Base-by-base conservation (phyloP, 1,140 invertebrate species). In the Leptopilina clavipes region DNA sequence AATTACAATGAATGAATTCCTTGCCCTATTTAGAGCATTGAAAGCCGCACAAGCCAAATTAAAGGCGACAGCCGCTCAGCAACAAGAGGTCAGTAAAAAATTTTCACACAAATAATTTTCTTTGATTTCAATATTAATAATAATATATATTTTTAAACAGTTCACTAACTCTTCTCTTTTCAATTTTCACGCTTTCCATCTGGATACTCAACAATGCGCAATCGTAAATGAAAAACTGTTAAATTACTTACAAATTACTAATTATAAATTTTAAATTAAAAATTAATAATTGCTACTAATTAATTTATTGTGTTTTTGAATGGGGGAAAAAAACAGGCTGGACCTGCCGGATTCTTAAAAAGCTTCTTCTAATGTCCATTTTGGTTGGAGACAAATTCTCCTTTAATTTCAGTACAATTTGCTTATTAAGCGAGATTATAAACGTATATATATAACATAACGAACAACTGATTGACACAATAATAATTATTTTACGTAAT, bases 21-120 rank as follows among this genome's bases (percentile, higher is more conserved):
- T 71, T 74, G 74, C 37, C 25, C 80, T 37, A 92, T 92, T 54
- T 89, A 97, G 96, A 89, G 94, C 95, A 91, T 92, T 97, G 84
- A 96, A 96, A 92, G 94, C 95, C 90, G 94, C 94, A 93, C 96
- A 96, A 94, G 93, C 93, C 86, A 96, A 96, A 92, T 89, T 96
- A 85, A 94, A 94, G 88, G 88, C 89, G 81, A 82, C 89, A 87
- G 93, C 93, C 92, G 94, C 94, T 90, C 91, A 92, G 92, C 94
- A 95, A 91, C 94, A 95, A 92, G 94, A 94, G 91, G 93, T 94
- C 90, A 90, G 90, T 91, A 80, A 73, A 73, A 37, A n/a, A 11
- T n/a, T 65, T 74, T 59, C 17, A 43, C 40, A 56, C 9, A 40
- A 40, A 8, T 40, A 40, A 40, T 40, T 40, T 7, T 40, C 37